These are phyloP conservation scores for Euplagia quadripunctaria DNA, from an alignment of 2,888 invertebrate species.

Conservation along the genomic window DNA sequence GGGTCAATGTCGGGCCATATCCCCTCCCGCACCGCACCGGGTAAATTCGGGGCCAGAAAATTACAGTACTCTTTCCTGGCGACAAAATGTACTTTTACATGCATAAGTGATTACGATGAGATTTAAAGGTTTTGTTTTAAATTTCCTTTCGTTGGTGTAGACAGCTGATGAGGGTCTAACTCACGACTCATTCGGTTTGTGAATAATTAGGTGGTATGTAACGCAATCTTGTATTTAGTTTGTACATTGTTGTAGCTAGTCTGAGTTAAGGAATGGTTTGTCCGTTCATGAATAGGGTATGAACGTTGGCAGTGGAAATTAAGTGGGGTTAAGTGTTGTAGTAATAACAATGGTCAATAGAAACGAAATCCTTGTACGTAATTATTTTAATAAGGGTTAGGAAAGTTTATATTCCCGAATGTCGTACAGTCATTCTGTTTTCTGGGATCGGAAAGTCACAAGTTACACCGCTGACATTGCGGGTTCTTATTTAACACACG, in stretches of 20 bases:
- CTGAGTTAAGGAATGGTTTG: not conserved
- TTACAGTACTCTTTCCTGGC: conserved; percentile 42
- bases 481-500: too few species aligned
- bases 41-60: conserved; percentile 23
- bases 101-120: conserved; percentile 54
- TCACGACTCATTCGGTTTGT: not conserved
- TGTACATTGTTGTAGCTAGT: not conserved
- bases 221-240: not conserved
- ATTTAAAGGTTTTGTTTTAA: conserved; percentile 58
- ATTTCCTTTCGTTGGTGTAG: conserved; percentile 38
- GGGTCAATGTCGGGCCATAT: conserved; percentile 76
- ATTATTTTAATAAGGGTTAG: not conserved
- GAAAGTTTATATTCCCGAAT: too few species aligned
- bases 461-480: too few species aligned
- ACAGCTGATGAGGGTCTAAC: conserved; percentile 17
- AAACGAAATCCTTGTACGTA: not conserved
- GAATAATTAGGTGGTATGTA: conserved; percentile 7
- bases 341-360: not conserved
- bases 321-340: too few species aligned
- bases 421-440: too few species aligned
- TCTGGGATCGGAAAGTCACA: too few species aligned
- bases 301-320: not conserved
- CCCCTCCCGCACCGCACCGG: conserved; percentile 23
- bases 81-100: conserved; percentile 58
- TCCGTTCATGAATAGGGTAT: not conserved